Base-by-base conservation (phyloP, 2,888 invertebrate species). In the Podotricha telesiphe region DNA sequence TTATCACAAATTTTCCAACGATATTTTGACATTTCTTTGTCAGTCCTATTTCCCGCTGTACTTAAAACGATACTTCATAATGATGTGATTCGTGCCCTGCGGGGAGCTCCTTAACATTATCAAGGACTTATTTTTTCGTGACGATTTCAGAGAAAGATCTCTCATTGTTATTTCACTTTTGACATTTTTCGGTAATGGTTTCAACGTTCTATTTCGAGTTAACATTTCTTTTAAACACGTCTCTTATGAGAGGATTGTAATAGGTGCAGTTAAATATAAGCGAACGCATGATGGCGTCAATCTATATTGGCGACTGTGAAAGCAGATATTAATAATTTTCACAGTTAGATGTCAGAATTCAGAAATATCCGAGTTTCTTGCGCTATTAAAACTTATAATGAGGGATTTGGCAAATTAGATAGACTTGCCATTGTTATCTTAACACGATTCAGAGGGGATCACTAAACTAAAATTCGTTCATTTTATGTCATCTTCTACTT, bases 301-400 rank as follows among this genome's bases (percentile, higher is more conserved):
- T 42, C 58, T 42, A 42, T 15, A 59, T 56, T 42, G 20, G n/a
- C 28, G 6, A 42, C 63, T 68, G 47, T 67, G 20, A 20, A 8
- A 50, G 40, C 17, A 53, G n/a, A 61, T 67, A 58, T 20, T 64
- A 66, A 17, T 53, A 42, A 22, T 58, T 40, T 62, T 42, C n/a
- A 13, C 17, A 42, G 50, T 55, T 17, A 65, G 45, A 47, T 45
- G 34, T 70, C 61, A 56, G 50, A 67, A 68, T 42, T 47, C 62
- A 58, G 58, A 56, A 66, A 65, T 59, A 64, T 84, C 86, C 85
- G 85, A 85, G 85, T 88, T 83, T 82, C 81, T 80, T 75, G 72
- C 82, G 84, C 87, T 87, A 86, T 89, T 89, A 88, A 89, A 90
- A 89, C 86, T 90, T 89, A 87, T 90, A 90, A 89, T 87, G 84